These are phyloP conservation scores for Penelope pileata DNA, from an alignment of 2,113 vertebrate genomes.

Conservation along the genomic window DNA sequence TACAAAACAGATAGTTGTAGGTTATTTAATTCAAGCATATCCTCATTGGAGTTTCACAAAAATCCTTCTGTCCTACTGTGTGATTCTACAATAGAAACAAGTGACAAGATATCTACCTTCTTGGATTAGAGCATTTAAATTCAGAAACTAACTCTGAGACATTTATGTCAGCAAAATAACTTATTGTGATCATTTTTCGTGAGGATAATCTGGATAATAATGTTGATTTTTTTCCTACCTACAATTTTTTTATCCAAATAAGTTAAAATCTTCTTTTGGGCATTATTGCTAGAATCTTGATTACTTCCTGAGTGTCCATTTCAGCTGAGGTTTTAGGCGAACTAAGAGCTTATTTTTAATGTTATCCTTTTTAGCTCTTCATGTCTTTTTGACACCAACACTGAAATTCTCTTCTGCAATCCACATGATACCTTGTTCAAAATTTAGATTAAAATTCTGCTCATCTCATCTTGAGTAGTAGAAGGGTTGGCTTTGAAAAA, in stretches of 20 bases:
- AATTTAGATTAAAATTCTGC: neutral
- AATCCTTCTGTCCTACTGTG: neutral
- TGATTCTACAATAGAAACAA: neutral
- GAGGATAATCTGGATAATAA: neutral
- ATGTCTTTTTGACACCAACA: neutral
- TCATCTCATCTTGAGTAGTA: neutral
- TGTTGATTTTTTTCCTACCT: neutral
- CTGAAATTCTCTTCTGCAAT: neutral
- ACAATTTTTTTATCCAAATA: no score
- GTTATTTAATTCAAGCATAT: neutral
- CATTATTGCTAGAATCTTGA: neutral
- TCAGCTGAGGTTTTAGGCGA: neutral
- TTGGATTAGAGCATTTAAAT: neutral
- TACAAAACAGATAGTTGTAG: neutral
- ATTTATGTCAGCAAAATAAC: neutral
- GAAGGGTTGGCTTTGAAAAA: neutral
- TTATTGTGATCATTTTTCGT: neutral
- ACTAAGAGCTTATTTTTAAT: neutral
- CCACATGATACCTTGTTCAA: neutral
- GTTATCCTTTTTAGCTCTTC: neutral
- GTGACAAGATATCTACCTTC: neutral
- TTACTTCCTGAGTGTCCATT: neutral
- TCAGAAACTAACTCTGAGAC: neutral
- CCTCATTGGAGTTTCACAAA: neutral
- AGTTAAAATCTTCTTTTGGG: neutral